phyloP scores from a whole-genome alignment of 1,140 invertebrate genomes.

The Bombus superbus region DNA sequence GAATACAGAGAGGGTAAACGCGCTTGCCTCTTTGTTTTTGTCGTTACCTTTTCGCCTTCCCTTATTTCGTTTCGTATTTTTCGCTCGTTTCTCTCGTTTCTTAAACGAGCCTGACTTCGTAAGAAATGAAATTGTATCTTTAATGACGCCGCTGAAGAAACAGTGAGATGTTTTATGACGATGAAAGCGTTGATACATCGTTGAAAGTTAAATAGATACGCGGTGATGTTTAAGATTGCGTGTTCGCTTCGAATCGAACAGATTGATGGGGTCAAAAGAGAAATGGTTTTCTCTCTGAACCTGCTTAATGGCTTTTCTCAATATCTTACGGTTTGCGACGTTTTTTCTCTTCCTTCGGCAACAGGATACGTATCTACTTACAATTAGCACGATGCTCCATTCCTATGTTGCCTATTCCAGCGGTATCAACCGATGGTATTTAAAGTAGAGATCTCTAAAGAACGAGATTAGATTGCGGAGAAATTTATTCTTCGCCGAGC shows the following conservation, averaged over 20 bases:
- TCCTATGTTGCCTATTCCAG: neutral
- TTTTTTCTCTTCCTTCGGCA: neutral
- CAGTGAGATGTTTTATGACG: neutral
- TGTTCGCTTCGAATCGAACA: neutral
- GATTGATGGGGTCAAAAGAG: neutral
- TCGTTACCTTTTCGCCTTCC: too few species aligned
- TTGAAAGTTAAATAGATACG: neutral
- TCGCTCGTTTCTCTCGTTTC: too few species aligned
- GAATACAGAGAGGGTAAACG: too few species aligned
- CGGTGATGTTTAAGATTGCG: neutral
- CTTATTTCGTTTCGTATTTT: too few species aligned
- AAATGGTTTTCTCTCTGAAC: neutral
- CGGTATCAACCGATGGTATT: neutral
- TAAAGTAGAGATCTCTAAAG: neutral
- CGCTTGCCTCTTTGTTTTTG: too few species aligned
- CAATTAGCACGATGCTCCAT: neutral
- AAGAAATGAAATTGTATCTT: too few species aligned
- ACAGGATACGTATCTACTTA: neutral
- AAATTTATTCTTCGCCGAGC: slow-evolving; percentile 18
- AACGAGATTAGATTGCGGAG: neutral
- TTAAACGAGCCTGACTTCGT: too few species aligned
- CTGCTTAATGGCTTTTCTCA: slow-evolving; percentile 2
- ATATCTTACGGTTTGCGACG: neutral
- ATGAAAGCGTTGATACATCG: neutral
- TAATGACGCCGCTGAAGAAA: neutral